Conservation (phyloP, 2,888 invertebrate species). For the Thecophora atra region DNA sequence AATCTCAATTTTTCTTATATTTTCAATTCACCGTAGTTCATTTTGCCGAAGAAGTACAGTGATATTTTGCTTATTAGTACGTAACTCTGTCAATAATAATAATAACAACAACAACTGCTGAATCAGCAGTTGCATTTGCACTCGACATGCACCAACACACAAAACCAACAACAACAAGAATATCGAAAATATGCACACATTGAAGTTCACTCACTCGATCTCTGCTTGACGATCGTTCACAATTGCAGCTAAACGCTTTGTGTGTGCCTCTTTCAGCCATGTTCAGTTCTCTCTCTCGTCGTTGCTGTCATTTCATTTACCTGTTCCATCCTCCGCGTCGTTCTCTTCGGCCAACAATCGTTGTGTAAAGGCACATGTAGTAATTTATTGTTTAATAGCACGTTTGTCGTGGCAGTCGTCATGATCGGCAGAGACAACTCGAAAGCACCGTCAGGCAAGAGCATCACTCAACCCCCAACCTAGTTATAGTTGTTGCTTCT, state of each 20-base stretch:
- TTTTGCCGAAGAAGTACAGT: neutral
- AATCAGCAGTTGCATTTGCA: slow-evolving; percentile 19
- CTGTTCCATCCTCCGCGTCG: neutral
- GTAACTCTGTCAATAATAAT: slow-evolving; percentile 22
- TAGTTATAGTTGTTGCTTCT: too few species aligned
- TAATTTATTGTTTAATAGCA: neutral
- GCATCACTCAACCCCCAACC: too few species aligned
- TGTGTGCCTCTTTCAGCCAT: neutral
- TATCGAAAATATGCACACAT: slow-evolving; percentile 14
- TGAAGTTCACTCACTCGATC: slow-evolving; percentile 35
- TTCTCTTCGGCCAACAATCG: neutral
- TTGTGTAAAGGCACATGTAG: neutral
- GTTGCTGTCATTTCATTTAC: slow-evolving; percentile 18
- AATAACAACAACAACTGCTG: slow-evolving; percentile 28
- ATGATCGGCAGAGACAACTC: too few species aligned
- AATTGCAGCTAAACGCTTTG: neutral
- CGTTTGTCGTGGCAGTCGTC: too few species aligned
- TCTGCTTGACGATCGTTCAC: slow-evolving; percentile 4
- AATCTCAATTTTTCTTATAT: too few species aligned
- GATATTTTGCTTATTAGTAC: slow-evolving; percentile 13
- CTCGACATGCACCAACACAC: neutral
- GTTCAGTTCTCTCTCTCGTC: neutral
- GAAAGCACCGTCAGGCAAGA: too few species aligned
- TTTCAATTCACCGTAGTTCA: too few species aligned
- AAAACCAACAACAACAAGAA: slow-evolving; percentile 8